These are phyloP conservation scores for Battus philenor DNA, from an alignment of 1,140 invertebrate species.

Conservation along the genomic window DNA sequence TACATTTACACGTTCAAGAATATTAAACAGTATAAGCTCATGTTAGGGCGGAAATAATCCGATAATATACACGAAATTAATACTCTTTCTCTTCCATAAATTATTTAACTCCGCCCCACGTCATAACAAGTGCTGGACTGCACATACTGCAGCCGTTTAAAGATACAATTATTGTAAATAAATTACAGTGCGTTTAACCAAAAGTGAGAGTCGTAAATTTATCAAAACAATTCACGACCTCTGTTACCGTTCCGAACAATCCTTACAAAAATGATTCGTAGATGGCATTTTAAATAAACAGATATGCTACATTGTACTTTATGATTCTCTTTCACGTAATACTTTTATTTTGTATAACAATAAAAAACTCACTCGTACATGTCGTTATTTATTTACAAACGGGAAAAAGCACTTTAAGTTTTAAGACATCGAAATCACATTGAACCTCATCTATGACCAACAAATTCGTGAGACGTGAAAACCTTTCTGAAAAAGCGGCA, in stretches of 20 bases:
- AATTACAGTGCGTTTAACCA: conserved; percentile 24
- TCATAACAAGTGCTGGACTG: conserved; percentile 11
- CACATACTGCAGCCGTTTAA: conserved; percentile 13
- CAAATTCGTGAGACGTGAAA: no score
- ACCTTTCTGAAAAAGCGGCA: no score
- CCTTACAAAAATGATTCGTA: conserved; percentile 1
- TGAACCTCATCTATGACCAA: no score
- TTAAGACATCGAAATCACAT: no score
- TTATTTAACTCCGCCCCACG: conserved; percentile 7
- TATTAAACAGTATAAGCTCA: no score
- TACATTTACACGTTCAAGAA: no score
- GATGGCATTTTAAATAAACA: conserved; percentile 7
- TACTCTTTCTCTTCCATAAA: conserved; percentile 11
- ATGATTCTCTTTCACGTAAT: neutral
- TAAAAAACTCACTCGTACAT: no score
- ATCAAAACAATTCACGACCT: conserved; percentile 20
- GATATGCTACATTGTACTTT: neutral
- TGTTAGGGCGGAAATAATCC: no score
- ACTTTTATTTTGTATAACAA: no score
- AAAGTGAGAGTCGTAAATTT: conserved; percentile 22
- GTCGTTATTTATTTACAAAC: no score
- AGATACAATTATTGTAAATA: conserved; percentile 19
- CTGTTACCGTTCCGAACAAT: neutral
- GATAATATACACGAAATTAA: conserved; percentile 7
- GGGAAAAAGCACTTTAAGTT: no score